A percentile compares a stretch with the other conserved stretches of the same genome.
These are phyloP conservation scores for Cephalopterus ornatus DNA, from an alignment of 2,113 vertebrate genomes.

Conservation along the genomic window DNA sequence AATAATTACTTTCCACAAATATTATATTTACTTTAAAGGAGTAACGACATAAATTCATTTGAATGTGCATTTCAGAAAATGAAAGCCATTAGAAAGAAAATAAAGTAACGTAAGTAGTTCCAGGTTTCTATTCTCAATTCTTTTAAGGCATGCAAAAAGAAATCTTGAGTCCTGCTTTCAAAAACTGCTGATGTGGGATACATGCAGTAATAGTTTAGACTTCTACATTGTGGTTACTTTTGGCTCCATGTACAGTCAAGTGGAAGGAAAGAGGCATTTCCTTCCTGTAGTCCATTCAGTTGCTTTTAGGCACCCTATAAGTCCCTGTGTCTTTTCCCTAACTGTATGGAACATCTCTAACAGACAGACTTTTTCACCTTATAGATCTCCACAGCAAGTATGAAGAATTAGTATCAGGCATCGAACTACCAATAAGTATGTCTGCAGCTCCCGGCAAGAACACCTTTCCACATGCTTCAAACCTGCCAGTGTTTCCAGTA, in stretches of 20 bases:
- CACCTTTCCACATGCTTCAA: background rate
- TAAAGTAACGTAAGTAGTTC: background rate
- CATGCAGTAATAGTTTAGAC: background rate
- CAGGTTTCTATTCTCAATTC: background rate
- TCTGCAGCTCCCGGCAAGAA: background rate
- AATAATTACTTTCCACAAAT: conserved; percentile 2
- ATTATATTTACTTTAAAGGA: background rate
- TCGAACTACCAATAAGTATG: fast-evolving
- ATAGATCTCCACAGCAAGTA: background rate
- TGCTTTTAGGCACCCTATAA: background rate
- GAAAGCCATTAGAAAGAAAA: background rate
- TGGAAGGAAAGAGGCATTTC: background rate
- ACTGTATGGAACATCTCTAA: background rate
- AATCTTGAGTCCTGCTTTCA: background rate
- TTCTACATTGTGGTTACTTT: background rate
- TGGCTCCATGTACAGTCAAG: background rate
- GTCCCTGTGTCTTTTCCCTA: background rate
- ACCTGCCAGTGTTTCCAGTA: background rate
- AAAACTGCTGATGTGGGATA: background rate
- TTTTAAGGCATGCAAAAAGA: background rate
- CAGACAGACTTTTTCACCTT: background rate
- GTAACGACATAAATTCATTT: background rate
- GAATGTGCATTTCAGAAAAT: background rate
- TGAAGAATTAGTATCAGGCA: background rate
- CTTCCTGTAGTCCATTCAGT: fast-evolving